Evolutionary conservation across 2,888 invertebrate genomes (phyloP).

Genomic region (Cistogaster globosa): DNA sequence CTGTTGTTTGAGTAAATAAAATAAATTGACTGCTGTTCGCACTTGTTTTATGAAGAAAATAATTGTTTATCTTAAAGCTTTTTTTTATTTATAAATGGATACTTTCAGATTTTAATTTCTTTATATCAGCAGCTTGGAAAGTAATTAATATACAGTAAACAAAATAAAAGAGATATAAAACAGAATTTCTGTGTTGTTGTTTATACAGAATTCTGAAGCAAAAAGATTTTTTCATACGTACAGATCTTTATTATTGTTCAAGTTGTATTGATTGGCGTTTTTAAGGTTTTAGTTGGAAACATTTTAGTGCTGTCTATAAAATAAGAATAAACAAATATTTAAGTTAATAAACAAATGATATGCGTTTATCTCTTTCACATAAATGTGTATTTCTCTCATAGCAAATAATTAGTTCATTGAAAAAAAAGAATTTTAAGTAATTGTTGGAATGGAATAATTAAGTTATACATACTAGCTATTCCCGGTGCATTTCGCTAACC

Average conservation of each 20-base stretch:
- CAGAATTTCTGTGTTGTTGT: background rate
- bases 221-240: background rate
- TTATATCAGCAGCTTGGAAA: slow-evolving; percentile 7
- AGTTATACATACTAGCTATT: too few species aligned
- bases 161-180: background rate
- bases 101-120: slow-evolving; percentile 33
- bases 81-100: slow-evolving; percentile 33
- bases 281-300: background rate
- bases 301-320: background rate
- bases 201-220: background rate
- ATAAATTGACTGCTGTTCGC: slow-evolving; percentile 49
- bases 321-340: background rate
- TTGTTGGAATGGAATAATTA: too few species aligned
- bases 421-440: too few species aligned
- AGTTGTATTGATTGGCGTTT: background rate
- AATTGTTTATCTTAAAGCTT: slow-evolving; percentile 42
- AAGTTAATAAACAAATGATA: background rate
- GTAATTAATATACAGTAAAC: slow-evolving; percentile 20
- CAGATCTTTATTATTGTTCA: background rate
- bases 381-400: background rate
- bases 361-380: background rate
- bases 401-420: background rate
- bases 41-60: slow-evolving; percentile 55
- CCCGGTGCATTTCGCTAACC: too few species aligned
- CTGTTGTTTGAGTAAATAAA: slow-evolving; percentile 1